These are phyloP conservation scores for Cerastis rubricosa DNA, from an alignment of 2,888 invertebrate genomes.

Conservation along the genomic window DNA sequence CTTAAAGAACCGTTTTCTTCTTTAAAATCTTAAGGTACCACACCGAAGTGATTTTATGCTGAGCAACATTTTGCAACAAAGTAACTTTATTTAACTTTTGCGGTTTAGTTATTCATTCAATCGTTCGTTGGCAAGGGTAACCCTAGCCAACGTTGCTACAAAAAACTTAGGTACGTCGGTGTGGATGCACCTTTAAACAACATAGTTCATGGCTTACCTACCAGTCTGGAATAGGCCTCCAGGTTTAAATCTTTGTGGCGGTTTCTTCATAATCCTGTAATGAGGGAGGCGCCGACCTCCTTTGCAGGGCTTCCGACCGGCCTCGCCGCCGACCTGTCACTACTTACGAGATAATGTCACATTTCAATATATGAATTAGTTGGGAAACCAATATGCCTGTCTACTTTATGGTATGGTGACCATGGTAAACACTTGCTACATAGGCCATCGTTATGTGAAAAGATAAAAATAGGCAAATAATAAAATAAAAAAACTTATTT, in stretches of 20 bases:
- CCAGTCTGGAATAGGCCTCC: constrained; percentile 48
- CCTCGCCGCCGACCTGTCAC: constrained; percentile 75
- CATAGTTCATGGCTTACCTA: constrained; percentile 20
- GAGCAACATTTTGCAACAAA: not conserved
- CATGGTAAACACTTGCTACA: not conserved
- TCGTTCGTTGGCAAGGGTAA: no score
- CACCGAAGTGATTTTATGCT: not conserved
- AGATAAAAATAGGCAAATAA: no score
- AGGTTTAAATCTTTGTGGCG: constrained; percentile 86
- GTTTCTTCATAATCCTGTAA: constrained; percentile 87
- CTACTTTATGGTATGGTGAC: not conserved
- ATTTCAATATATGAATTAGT: constrained; percentile 49
- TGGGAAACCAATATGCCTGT: constrained; percentile 8
- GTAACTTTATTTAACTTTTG: not conserved
- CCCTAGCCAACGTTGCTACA: not conserved
- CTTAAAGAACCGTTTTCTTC: not conserved
- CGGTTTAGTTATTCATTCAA: not conserved
- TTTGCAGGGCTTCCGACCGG: constrained; percentile 83
- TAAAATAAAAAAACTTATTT: not conserved
- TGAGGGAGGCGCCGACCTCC: constrained; percentile 87
- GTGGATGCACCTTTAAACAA: not conserved
- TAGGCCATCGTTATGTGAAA: not conserved
- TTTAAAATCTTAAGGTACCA: not conserved
- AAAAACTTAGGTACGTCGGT: not conserved
- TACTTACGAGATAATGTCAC: constrained; percentile 67